Evolutionary conservation across 2,113 vertebrate species (phyloP), one percentile per base, ranked within the genome.

Genomic region (Gambusia holbrooki): DNA sequence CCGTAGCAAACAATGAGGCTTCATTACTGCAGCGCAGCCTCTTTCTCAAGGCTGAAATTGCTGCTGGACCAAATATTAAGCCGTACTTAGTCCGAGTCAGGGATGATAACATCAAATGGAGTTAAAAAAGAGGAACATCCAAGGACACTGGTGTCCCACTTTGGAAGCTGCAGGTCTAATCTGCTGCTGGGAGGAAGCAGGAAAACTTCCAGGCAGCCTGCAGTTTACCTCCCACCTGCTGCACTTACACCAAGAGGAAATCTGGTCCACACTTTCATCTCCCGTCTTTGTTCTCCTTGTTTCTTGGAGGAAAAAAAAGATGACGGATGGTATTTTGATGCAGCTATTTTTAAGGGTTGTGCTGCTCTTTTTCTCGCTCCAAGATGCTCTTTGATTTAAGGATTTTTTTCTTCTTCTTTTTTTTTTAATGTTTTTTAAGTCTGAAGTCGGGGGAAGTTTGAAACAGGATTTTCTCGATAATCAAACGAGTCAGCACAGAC

Each of bases 241-340:
- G 84, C 81, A 83, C 77, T 69, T 45, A 63, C 73, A 27, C 63
- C 60, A 51, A 25, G 72, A 85, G 82, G 72, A 80, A 77, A 88
- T 82, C 78, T 78, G 76, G 83, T 84, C 83, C 78, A 35, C 60
- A 45, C 73, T 76, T 78, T 85, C 69, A 77, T 74, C 71, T 66
- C 7, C 13, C 51, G 30, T 51, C 62, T 67, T 79, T 77, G 68
- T 87, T 85, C 78, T 77, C 85, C 68, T 71, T 81, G 82, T 82
- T 85, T 87, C 82, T 74, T 66, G 80, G 78, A 83, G 73, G 13
- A n/a, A 60, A 40, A 63, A 69, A 83, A 86, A 81, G 33, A 84
- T 80, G 74, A 85, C 62, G 79, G 84, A 76, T 80, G 81, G 83
- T 90, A 87, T 90, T 90, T 89, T 87, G 77, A 79, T 84, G 86